These are phyloP conservation scores for Scaptomyza parva DNA, from an alignment of 2,888 invertebrate genomes.

Conservation along the genomic window DNA sequence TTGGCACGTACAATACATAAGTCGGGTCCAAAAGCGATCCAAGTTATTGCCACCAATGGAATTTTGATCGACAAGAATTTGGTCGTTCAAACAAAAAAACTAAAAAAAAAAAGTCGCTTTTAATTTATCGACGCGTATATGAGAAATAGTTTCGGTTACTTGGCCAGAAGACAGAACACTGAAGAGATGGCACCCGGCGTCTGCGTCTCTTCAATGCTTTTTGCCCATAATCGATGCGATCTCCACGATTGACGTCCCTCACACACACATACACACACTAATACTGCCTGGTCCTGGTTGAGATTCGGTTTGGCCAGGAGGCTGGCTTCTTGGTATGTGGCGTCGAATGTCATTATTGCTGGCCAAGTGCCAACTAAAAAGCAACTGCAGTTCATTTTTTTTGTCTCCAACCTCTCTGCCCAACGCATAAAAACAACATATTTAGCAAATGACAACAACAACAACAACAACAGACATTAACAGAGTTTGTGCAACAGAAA, in stretches of 20 bases:
- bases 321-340: conserved; percentile 77
- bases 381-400: conserved; percentile 80
- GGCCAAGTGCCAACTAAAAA: conserved; percentile 83
- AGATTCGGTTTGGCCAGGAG: conserved; percentile 19
- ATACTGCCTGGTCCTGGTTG: conserved; percentile 18
- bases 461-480: conserved; percentile 54
- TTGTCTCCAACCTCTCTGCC: conserved; percentile 61
- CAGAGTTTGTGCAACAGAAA: conserved; percentile 46
- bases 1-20: conserved; percentile 66
- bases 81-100: conserved; percentile 84
- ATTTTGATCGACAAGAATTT: conserved; percentile 85
- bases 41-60: conserved; percentile 82
- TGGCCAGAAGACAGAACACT: conserved; percentile 27
- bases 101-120: conserved; percentile 82
- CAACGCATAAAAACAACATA: conserved; percentile 82
- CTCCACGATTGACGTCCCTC: conserved; percentile 75
- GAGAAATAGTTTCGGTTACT: conserved; percentile 83
- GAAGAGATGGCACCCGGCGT: conserved; percentile 45
- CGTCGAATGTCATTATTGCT: conserved; percentile 84
- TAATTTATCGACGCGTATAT: conserved; percentile 84
- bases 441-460: conserved; percentile 83
- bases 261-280: conserved; percentile 38
- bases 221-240: conserved; percentile 77
- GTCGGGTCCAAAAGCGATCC: conserved; percentile 22
- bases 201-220: conserved; percentile 53